These are phyloP conservation scores for Anthopleura xanthogrammica DNA, from an alignment of 92 coral and sea anemone genomes.

Conservation along the genomic window DNA sequence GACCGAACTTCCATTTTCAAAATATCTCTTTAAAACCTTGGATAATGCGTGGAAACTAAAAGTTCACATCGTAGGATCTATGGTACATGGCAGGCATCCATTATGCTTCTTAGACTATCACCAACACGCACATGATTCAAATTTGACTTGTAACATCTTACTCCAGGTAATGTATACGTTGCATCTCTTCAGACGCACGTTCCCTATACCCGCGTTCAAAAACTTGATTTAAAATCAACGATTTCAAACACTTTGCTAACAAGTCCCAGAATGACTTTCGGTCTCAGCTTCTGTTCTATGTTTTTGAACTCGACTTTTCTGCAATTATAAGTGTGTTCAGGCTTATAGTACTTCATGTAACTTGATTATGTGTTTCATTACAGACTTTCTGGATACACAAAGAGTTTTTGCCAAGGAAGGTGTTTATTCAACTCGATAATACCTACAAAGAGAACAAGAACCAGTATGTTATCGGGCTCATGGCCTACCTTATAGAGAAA, in stretches of 20 bases:
- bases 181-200: too few relatives aligned
- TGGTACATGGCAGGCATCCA: constrained; percentile 64
- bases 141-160: constrained; percentile 47
- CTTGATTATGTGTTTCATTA: background rate
- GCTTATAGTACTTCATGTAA: too few relatives aligned
- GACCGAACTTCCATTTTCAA: constrained; percentile 55
- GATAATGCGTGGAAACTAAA: constrained; percentile 47
- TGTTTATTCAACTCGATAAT: constrained; percentile 52
- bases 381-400: constrained; percentile 58
- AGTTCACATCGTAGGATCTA: constrained; percentile 51
- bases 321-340: too few relatives aligned
- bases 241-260: too few relatives aligned
- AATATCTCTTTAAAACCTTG: constrained; percentile 26
- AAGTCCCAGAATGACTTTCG: too few relatives aligned
- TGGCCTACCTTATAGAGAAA: constrained; percentile 14
- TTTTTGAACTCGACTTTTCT: too few relatives aligned
- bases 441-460: constrained; percentile 69
- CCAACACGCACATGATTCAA: constrained; percentile 53
- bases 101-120: constrained; percentile 48
- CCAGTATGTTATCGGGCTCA: constrained; percentile 40
- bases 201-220: too few relatives aligned
- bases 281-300: too few relatives aligned
- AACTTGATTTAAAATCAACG: too few relatives aligned
- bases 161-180: too few relatives aligned
- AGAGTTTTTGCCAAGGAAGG: constrained; percentile 35